phyloP scores from a whole-genome alignment of 2,888 invertebrate genomes.

The Lasioglossum malachurum region DNA sequence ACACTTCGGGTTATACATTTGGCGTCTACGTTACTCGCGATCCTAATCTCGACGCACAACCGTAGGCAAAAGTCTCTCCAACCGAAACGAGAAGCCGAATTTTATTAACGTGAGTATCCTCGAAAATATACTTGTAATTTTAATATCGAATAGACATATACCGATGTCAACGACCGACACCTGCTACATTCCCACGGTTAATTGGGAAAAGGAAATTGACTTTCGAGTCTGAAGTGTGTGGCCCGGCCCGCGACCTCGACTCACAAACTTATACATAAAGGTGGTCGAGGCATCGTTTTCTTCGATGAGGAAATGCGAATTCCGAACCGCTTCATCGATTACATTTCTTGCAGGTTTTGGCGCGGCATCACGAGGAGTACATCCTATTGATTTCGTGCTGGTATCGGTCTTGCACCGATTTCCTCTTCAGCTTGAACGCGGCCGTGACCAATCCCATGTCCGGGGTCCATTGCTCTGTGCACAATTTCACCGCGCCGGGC shows the following conservation, averaged over 20 bases:
- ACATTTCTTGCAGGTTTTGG: slow-evolving; percentile 54
- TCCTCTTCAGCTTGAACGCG: slow-evolving; percentile 98
- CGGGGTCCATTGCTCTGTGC: slow-evolving; percentile 98
- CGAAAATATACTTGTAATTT: slow-evolving; percentile 25
- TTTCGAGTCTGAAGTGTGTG: slow-evolving; percentile 25
- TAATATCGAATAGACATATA: slow-evolving; percentile 19
- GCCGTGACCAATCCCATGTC: slow-evolving; percentile 99
- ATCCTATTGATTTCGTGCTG: slow-evolving; percentile 96
- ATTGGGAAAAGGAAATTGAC: slow-evolving; percentile 21
- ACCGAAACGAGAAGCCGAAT: slow-evolving; percentile 29
- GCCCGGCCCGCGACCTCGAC: slow-evolving; percentile 24
- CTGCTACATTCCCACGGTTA: neutral
- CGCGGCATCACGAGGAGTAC: slow-evolving; percentile 93
- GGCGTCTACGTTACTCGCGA: slow-evolving; percentile 10
- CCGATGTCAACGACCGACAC: neutral
- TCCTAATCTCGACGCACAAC: slow-evolving; percentile 2
- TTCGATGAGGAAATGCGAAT: slow-evolving; percentile 38
- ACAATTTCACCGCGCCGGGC: slow-evolving; percentile 94
- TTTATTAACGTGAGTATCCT: slow-evolving; percentile 17
- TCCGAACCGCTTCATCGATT: slow-evolving; percentile 57
- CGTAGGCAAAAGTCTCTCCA: neutral
- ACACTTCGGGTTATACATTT: slow-evolving; percentile 27
- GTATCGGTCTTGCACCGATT: slow-evolving; percentile 97
- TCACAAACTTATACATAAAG: slow-evolving; percentile 32
- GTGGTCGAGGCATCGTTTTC: slow-evolving; percentile 50